Base-by-base conservation (phyloP, 1,140 invertebrate species). In the Fopius arisanus region DNA sequence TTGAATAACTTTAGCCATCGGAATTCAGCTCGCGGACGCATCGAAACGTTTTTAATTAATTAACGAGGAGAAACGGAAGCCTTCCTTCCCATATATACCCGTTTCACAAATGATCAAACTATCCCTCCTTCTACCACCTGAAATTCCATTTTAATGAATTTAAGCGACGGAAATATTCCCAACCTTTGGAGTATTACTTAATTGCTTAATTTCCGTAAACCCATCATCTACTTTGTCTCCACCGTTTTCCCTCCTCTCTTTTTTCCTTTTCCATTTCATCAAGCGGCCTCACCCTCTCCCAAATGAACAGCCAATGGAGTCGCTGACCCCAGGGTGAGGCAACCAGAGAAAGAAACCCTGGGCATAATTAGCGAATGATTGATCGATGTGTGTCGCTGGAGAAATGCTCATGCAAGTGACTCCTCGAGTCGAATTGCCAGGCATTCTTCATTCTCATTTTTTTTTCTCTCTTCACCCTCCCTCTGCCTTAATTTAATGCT, bases 301-400 rank as follows among this genome's bases (percentile, higher is more conserved):
- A 37, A 37, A 12, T 59, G 10, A 5, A 59, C 63, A 31, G 23
- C 37, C 5, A 31, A 41, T 37, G 29, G 33, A 68, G 74, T 75
- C 68, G 43, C 65, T 71, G 73, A 65, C 67, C 72, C 68, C 33
- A 19, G 41, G 3, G 59, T 54, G 54, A 66, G 16, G 75, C 79
- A 75, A 37, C 79, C 78, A 82, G 82, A 82, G 83, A 85, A 86
- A 85, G 82, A 84, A 86, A 83, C 83, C 80, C 78, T 82, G 79
- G 77, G 82, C 85, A 86, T 86, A 85, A 86, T 86, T 86, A 85
- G 81, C 82, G 85, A 85, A 85, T 86, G 84, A 86, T 86, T 86
- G 85, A 86, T 86, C 82, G 85, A 86, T 85, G 84, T 79, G 81
- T 82, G 82, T 85, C 83, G 79, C 78, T 33, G 51, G 23, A 48